Evolutionary conservation across 2,113 vertebrate genomes (phyloP).

Genomic region (Hemicordylus capensis): DNA sequence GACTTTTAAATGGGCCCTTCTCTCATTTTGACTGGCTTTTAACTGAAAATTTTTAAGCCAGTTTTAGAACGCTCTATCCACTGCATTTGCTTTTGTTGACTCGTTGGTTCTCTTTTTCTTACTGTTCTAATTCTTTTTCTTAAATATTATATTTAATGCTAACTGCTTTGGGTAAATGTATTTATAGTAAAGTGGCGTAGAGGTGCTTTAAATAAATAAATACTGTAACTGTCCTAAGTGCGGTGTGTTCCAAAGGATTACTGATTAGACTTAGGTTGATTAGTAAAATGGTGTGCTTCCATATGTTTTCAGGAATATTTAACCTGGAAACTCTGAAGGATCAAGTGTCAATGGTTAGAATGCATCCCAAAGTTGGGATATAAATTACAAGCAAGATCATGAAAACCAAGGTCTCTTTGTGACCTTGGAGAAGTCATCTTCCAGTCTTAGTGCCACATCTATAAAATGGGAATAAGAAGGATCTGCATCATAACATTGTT

Average conservation of each 20-base stretch:
- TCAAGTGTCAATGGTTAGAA: not conserved
- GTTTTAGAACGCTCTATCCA: too few relatives aligned
- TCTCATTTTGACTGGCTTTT: too few relatives aligned
- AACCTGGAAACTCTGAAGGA: not conserved
- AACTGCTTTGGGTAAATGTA: too few relatives aligned
- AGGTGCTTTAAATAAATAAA: too few relatives aligned
- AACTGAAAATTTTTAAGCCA: too few relatives aligned
- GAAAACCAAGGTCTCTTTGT: not conserved
- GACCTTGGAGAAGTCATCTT: not conserved
- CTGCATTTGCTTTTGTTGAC: too few relatives aligned
- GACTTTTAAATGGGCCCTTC: too few relatives aligned
- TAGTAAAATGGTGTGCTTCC: not conserved
- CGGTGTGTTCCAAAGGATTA: not conserved
- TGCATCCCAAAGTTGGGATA: not conserved
- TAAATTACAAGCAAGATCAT: not conserved
- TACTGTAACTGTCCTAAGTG: not conserved
- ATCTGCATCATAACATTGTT: not conserved
- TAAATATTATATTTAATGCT: too few relatives aligned
- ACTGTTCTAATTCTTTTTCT: too few relatives aligned
- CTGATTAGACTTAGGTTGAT: not conserved
- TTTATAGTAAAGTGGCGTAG: too few relatives aligned
- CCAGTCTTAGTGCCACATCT: not conserved
- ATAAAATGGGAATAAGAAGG: not conserved
- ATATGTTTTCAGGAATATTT: not conserved
- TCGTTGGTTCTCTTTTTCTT: too few relatives aligned